Evolutionary conservation across 2,888 invertebrate species (phyloP), one percentile per base, ranked within the genome.

Genomic region (Tupiocoris notatus): DNA sequence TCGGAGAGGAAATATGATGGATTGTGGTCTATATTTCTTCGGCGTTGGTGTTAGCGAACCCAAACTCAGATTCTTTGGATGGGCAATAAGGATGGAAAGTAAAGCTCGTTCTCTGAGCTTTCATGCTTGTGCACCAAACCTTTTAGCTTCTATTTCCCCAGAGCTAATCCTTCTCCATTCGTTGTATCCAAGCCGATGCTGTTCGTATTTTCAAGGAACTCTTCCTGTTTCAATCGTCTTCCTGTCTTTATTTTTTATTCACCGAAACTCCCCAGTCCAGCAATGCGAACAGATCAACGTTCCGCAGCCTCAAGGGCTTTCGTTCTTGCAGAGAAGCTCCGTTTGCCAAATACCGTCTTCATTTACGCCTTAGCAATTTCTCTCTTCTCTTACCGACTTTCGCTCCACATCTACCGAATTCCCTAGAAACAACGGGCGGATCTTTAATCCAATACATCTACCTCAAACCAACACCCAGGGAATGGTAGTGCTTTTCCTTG

Each of bases 401-500:
- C 58, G 57, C 24, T 24, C 21, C 12, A 58, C 25, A 23, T 12
- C 59, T 56, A 21, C 57, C n/a, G 20, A 59, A 70, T 70, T 70
- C 70, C 70, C 70, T 59, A 7, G 70, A 70, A 70, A 70, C 70
- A 70, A 70, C 70, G 57, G 59, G 59, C 59, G 59, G 70, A 59
- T 70, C 70, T 70, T 59, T 70, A 70, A 70, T 70, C 59, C 70
- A 61, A 70, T 70, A 70, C 57, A 59, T 70, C 70, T 58, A 22
- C 25, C 59, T 59, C 22, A 16, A 59, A 70, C 39, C 6, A 7
- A 12, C 39, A 39, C 3, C 39, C 12, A 7, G 12, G 39, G 3
- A 39, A 39, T 39, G 39, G 39, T 12, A 39, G 39, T 39, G 3
- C 39, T 39, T 12, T 39, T 39, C 39, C 6, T 39, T 39, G 12